Evolutionary conservation across 2,113 vertebrate genomes (phyloP).

Genomic region (Bujurquina vittata): DNA sequence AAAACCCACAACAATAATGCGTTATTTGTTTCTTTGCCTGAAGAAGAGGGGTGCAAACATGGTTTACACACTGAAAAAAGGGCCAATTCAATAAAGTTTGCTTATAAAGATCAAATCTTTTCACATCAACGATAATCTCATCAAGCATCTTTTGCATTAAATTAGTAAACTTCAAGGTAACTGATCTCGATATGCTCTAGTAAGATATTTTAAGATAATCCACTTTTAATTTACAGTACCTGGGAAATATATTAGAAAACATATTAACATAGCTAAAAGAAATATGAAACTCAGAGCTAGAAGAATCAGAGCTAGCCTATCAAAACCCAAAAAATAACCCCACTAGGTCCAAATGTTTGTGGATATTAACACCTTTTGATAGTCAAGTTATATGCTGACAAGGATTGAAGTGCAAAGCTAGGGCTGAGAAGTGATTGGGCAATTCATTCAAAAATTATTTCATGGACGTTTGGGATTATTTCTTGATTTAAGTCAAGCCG

Average conservation of each 20-base stretch:
- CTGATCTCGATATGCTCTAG: conserved; percentile 1
- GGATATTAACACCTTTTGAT: neutral
- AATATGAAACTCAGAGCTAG: neutral
- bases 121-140: conserved; percentile 1
- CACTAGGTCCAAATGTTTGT: neutral
- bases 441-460: neutral
- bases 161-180: conserved; percentile 27
- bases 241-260: conserved; percentile 8
- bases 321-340: too few relatives aligned
- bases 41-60: neutral
- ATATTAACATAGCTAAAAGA: conserved; percentile 1
- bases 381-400: neutral
- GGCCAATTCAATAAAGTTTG: neutral
- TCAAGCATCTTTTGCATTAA: conserved; percentile 29
- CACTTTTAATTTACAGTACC: conserved; percentile 24
- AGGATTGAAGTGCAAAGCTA: neutral
- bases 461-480: neutral
- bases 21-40: conserved; percentile 16
- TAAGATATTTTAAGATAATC: conserved; percentile 21
- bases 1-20: conserved; percentile 6
- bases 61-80: neutral
- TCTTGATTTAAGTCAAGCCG: neutral
- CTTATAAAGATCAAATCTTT: conserved; percentile 17
- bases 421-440: too few relatives aligned
- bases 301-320: neutral